phyloP scores from a whole-genome alignment of 2,888 invertebrate species.

The Malthinus flaveolus region DNA sequence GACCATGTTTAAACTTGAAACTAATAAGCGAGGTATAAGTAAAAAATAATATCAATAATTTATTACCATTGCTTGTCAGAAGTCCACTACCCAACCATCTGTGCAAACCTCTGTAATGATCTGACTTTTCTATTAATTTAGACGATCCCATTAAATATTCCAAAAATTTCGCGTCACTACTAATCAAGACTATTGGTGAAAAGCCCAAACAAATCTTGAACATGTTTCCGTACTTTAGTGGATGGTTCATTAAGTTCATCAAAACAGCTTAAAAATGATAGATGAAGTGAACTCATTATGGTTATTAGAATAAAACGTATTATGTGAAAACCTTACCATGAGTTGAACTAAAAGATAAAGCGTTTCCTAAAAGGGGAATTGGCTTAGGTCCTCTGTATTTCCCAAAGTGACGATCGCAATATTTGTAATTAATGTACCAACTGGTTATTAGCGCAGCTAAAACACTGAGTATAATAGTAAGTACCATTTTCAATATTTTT shows the following conservation, averaged over 20 bases:
- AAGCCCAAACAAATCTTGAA: slow-evolving; percentile 26
- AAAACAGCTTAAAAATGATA: too few relatives aligned
- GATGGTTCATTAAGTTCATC: slow-evolving; percentile 4
- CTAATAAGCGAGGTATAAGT: too few relatives aligned
- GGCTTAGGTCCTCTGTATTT: slow-evolving; percentile 43
- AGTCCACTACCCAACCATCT: slow-evolving; percentile 50
- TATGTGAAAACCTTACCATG: too few relatives aligned
- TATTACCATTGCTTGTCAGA: slow-evolving; percentile 44
- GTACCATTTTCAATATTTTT: neutral
- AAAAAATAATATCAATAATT: too few relatives aligned
- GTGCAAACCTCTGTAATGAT: slow-evolving; percentile 43
- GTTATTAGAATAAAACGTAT: too few relatives aligned
- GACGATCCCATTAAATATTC: slow-evolving; percentile 43
- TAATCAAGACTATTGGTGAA: slow-evolving; percentile 11
- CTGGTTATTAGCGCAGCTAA: neutral
- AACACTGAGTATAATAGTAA: neutral
- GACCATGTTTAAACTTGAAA: too few relatives aligned
- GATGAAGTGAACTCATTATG: too few relatives aligned
- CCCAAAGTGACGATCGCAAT: neutral
- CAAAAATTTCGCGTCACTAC: slow-evolving; percentile 24
- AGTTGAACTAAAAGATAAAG: slow-evolving; percentile 8
- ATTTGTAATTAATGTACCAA: neutral
- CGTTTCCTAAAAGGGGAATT: slow-evolving; percentile 33
- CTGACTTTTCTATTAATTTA: slow-evolving; percentile 43
- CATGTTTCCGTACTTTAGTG: slow-evolving; percentile 16